Evolutionary conservation across 2,888 invertebrate genomes (phyloP).

Genomic region (Hyposoter dolosus): DNA sequence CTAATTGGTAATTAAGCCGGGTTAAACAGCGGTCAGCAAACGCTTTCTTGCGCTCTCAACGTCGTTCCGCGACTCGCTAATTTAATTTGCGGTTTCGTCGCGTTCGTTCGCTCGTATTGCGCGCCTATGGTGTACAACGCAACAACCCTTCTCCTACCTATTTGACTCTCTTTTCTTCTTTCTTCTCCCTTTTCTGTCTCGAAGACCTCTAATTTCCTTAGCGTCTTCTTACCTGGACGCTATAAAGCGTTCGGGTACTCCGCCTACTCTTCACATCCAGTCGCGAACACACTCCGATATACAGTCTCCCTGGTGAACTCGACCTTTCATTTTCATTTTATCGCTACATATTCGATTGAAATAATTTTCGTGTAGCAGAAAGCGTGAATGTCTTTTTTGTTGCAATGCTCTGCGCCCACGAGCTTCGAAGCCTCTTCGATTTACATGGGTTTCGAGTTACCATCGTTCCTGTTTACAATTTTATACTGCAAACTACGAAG

Average conservation of each 20-base stretch:
- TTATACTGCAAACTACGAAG: neutral
- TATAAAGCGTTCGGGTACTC: conserved; percentile 62
- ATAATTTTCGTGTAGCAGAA: conserved; percentile 50
- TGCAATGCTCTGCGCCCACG: conserved; percentile 25
- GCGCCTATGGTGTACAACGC: conserved; percentile 63
- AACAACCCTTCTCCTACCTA: conserved; percentile 50
- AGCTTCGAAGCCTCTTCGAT: conserved; percentile 14
- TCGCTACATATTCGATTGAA: conserved; percentile 42
- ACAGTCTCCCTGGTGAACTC: neutral
- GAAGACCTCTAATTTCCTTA: conserved; percentile 60
- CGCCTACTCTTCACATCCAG: conserved; percentile 63
- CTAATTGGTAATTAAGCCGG: conserved; percentile 84
- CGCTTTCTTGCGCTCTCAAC: conserved; percentile 81
- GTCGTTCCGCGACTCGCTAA: conserved; percentile 81
- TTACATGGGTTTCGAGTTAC: conserved; percentile 19
- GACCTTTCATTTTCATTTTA: conserved; percentile 45
- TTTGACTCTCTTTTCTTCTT: conserved; percentile 38
- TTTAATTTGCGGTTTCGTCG: conserved; percentile 84
- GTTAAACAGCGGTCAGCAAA: conserved; percentile 82
- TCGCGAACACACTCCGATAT: conserved; percentile 39
- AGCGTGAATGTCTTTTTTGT: neutral
- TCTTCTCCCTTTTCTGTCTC: conserved; percentile 47
- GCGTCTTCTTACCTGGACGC: conserved; percentile 61
- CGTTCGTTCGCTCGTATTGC: conserved; percentile 75
- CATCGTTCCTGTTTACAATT: neutral